Base-by-base conservation (phyloP, 2,888 invertebrate species). In the Dioctria rufipes region DNA sequence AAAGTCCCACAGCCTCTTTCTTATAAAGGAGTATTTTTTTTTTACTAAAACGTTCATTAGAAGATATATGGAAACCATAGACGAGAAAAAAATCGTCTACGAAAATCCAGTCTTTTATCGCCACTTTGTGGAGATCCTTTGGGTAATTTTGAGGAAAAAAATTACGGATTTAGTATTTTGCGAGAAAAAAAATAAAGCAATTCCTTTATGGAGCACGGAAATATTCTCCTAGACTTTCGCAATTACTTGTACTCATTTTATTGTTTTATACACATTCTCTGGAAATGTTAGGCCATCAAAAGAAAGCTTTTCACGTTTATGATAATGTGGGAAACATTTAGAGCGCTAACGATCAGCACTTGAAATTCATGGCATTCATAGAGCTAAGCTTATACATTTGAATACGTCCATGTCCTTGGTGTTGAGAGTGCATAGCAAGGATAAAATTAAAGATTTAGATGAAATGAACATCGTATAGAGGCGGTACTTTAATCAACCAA, bases 181-280 rank as follows among this genome's bases (percentile, higher is more conserved):
- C 42, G 40, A 54, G 40, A 54, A 49, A 67, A n/a, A 61, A 58
- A 73, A 54, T 54, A 71, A 58, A 73, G 60, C 42, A 42, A 42
- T 73, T 49, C 58, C 42, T 73, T 73, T 73, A 60, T 58, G 58
- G 42, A 37, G 37, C 13, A 58, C n/a, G 40, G 43, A 60, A 54
- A 40, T 58, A 73, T 54, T 58, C 54, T 73, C 42, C 42, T 9
- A 73, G 42, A 42, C 13, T 58, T 42, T 39, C 40, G 60, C 37
- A 73, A 73, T 73, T 73, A 73, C 73, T 73, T 73, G 25, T 25
- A 46, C 51, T 25, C 69, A 51, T 69, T 69, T 69, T 69, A 69
- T 69, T 69, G 69, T 69, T 69, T 69, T 69, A 25, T 25, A 69
- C 69, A 51, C 51, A 51, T 51, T 42, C 11, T 13, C 73, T 37